phyloP scores from a whole-genome alignment of 2,888 invertebrate species.

The Odontothrips loti region DNA sequence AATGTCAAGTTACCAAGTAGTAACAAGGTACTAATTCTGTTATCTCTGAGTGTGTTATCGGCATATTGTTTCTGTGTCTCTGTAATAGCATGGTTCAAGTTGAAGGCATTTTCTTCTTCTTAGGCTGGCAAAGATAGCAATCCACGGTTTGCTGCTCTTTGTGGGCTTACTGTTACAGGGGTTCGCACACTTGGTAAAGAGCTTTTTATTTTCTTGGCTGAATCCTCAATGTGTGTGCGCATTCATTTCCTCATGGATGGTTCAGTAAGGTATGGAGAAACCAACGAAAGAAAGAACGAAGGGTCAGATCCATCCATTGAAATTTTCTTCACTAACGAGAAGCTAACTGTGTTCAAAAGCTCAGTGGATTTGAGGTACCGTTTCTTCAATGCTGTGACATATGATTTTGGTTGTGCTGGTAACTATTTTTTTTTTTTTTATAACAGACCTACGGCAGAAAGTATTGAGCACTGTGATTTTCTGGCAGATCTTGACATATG shows the following conservation, averaged over 20 bases:
- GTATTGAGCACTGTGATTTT: neutral
- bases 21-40: neutral
- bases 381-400: neutral
- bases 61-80: neutral
- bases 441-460: neutral
- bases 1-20: neutral
- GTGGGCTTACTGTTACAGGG: neutral
- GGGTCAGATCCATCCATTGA: neutral
- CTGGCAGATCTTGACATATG: neutral
- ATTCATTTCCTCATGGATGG: slow-evolving; percentile 13
- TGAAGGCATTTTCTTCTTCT: neutral
- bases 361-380: neutral
- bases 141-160: neutral
- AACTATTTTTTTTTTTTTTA: neutral
- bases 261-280: neutral
- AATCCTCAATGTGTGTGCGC: neutral
- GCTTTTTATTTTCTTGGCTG: neutral
- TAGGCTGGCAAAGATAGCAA: neutral
- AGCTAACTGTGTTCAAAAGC: neutral
- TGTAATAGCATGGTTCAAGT: neutral
- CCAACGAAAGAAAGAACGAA: neutral
- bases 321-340: neutral
- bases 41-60: neutral
- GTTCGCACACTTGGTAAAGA: neutral
- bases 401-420: neutral